Evolutionary conservation across 2,113 vertebrate genomes (phyloP), one percentile per base, ranked within the genome.

Genomic region (Spea multiplicata): DNA sequence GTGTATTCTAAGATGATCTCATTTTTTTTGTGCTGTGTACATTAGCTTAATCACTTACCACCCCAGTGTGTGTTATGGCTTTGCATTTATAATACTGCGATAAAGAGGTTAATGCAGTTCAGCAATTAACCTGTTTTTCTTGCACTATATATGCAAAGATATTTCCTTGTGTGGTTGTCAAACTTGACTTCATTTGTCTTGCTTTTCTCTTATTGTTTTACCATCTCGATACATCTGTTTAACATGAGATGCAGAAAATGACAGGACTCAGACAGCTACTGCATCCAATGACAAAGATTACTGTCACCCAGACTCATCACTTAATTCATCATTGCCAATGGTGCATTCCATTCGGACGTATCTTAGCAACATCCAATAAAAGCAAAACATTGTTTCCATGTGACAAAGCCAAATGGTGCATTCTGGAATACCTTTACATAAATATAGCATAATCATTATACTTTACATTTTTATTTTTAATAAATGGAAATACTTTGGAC

Each of bases 251-350:
- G 94, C 93, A 95, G 94, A 95, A 94, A 95, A 96, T 96, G 95
- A 96, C 95, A 96, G 94, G 93, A 93, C 92, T 95, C 93, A 93
- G 95, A 96, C 95, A 96, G 95, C 94, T 92, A 93, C 94, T 93
- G 94, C 95, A 94, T 94, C 94, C 93, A 94, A 93, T 96, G 95
- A 97, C 88, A 88, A 95, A 96, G 94, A 94, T 95, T 88, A 95
- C 93, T 89, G 89, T 95, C 95, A 96, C 91, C 92, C 86, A 81
- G 92, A 92, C 94, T 95, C 85, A 88, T 92, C 86, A 90, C 90
- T 92, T 97, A 97, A 98, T 98, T 93, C 95, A 97, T 98, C 97
- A 98, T 94, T 87, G 88, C 94, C 86, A 92, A 95, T 92, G 92
- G 94, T 91, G 94, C 91, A 85, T 95, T 97, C 94, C 91, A 88